Base-by-base conservation (phyloP, 2,113 vertebrate genomes). In the Scartelaos histophorus region DNA sequence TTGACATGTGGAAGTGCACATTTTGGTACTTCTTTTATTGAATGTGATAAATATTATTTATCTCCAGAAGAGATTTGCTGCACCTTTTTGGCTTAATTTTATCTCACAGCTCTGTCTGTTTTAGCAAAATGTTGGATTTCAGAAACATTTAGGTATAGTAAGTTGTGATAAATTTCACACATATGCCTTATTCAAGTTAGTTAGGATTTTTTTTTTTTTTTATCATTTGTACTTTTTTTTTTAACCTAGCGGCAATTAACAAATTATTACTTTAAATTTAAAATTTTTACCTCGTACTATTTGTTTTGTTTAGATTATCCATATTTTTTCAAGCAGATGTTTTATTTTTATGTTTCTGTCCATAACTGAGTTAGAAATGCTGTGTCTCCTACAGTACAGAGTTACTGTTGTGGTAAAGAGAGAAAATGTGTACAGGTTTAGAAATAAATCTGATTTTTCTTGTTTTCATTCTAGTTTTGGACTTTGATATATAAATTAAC, bases 181-280 rank as follows among this genome's bases (percentile, higher is more conserved):
- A 71, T 80, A 87, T 92, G 91, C 90, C 91, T 93, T 92, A 92
- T 81, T 76, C 51, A 82, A 69, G 83, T 43, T 53, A 60, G 46
- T 76, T 78, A 57, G 65, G 73, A 82, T 70, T 67, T 75, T 78
- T 80, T 78, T 38, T 43, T 9, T 43, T 10, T 43, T 43, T 43
- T 43, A 74, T 75, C 66, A 73, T 56, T 77, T 82, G 89, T 86
- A 88, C 85, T 88, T 78, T 81, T 84, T 88, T 78, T 81, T 84
- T 74, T 43, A 61, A 74, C 74, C 9, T 81, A 67, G 62, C 66
- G 71, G 51, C 22, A 69, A 69, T 75, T 13, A 70, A 56, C 71
- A 75, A 67, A 29, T 38, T 70, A 74, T 65, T 71, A 69, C 83
- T 70, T 87, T 67, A 70, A 79, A 71, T 86, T 73, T 87, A 78